Evolutionary conservation across 2,888 invertebrate species (phyloP), one percentile per base, ranked within the genome.

Genomic region (Dasysyrphus tricinctus): DNA sequence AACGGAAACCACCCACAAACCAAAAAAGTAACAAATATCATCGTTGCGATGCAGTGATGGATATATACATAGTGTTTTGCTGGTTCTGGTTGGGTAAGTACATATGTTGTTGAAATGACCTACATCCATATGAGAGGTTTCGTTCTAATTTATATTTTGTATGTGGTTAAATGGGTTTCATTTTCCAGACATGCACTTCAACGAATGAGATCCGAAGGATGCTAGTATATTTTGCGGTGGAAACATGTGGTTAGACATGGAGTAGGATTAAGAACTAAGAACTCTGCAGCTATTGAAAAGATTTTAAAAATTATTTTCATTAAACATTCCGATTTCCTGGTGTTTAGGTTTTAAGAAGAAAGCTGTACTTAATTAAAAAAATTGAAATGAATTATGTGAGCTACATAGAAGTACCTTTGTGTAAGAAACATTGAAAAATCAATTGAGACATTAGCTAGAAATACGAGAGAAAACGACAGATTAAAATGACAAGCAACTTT

Each of bases 131-230:
- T 14, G 54, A 54, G 34, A 67, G 42, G 51, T 37, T 16, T 11
- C 49, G 39, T 51, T 67, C 59, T 67, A 67, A 80, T 74, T 74
- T 80, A 69, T 61, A 51, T n/a, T n/a, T n/a, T n/a, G n/a, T n/a
- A 80, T 80, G 80, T 67, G 80, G 74, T 51, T 37, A 34, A 59
- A 59, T 80, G 51, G 49, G 51, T 51, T 74, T 59, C 34, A 74
- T 39, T 67, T 59, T 19, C 32, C 34, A 79, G 73, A 73, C 73
- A 73, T 67, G 56, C 56, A 73, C 54, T 63, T 65, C 14, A 34
- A 24, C 44, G n/a, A 70, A 63, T 34, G 8, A 32, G 32, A 29
- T 72, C 29, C 11, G 37, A 63, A 39, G 37, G 56, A 63, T 56
- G 6, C 19, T 49, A 19, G 42, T 19, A 54, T 56, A 16, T 42